Percentiles rank a stretch among this genome's conserved stretches.
Conservation (phyloP, 1,140 invertebrate genomes). For the Eulimnadia texana region DNA sequence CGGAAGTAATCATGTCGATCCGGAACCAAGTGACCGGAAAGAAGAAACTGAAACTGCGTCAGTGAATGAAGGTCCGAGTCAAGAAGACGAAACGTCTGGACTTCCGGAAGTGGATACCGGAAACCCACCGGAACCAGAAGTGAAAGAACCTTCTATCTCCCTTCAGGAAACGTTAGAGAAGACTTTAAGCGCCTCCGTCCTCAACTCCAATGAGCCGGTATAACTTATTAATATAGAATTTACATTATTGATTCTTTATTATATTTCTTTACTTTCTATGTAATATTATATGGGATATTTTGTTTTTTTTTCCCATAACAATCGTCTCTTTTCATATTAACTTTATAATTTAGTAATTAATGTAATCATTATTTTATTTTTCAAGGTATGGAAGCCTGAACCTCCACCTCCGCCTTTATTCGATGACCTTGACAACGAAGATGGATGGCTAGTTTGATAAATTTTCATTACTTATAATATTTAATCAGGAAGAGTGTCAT, state of each 20-base stretch:
- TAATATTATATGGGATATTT: no score
- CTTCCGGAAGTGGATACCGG: neutral
- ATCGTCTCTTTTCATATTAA: neutral
- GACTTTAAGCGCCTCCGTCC: neutral
- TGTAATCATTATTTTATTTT: no score
- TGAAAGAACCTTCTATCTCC: neutral
- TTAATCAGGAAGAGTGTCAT: neutral
- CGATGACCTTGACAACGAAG: slow-evolving; percentile 9
- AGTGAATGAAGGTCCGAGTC: neutral
- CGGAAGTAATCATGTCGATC: neutral
- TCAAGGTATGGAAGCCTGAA: slow-evolving; percentile 2
- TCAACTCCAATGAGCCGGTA: neutral
- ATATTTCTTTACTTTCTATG: no score
- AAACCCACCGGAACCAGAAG: no score
- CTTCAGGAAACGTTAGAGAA: neutral
- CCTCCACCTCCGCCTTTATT: slow-evolving; percentile 10
- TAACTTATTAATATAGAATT: no score
- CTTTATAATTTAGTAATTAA: no score
- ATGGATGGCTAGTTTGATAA: slow-evolving; percentile 2
- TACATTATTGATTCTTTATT: no score
- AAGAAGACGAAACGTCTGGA: neutral
- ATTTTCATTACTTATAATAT: neutral
- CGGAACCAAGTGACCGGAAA: neutral
- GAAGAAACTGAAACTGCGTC: neutral
- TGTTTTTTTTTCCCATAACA: neutral